A percentile compares a stretch with the other conserved stretches of the same genome.
phyloP scores from a whole-genome alignment of 2,113 vertebrate genomes.

The Columbina picui region DNA sequence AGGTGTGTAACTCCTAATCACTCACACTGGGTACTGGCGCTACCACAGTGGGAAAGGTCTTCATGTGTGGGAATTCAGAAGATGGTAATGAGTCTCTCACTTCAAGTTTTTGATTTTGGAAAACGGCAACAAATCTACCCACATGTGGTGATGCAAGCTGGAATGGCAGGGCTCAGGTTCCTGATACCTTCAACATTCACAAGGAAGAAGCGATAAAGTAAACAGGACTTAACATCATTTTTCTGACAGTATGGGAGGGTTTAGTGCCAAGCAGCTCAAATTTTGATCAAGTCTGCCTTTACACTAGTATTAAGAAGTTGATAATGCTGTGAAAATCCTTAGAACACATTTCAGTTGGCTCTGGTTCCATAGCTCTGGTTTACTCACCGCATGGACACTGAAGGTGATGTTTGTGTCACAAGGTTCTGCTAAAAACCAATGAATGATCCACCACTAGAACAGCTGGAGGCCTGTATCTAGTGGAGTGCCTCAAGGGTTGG shows the following conservation, averaged over 20 bases:
- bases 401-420: neutral
- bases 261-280: neutral
- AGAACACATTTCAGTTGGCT: neutral
- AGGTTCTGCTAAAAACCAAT: neutral
- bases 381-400: neutral
- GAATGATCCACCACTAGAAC: neutral
- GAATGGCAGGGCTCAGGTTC: neutral
- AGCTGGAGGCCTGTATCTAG: too few relatives aligned
- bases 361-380: neutral
- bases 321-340: neutral
- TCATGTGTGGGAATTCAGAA: neutral
- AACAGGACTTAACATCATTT: neutral
- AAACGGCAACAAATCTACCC: neutral
- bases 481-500: too few relatives aligned
- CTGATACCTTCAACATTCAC: neutral
- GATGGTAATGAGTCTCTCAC: neutral
- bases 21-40: neutral
- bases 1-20: neutral
- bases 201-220: neutral
- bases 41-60: neutral
- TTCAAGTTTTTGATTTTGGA: neutral
- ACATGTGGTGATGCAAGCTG: neutral
- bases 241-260: neutral
- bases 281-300: neutral
- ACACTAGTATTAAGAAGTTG: neutral